phyloP scores from a whole-genome alignment of 2,113 vertebrate species.

The Regulus satrapa region DNA sequence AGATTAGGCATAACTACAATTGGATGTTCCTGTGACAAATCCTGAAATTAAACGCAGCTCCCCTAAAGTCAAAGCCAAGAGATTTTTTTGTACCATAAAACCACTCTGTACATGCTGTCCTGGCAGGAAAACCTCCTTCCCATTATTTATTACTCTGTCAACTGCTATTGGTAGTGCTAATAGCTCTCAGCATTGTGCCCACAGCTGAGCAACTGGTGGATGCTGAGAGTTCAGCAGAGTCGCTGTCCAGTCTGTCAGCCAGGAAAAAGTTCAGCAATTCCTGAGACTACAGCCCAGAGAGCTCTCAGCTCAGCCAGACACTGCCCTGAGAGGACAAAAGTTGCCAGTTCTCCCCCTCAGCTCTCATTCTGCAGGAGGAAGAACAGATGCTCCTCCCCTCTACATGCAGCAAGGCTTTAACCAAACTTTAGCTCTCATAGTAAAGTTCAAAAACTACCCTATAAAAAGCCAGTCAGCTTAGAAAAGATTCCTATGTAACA shows the following conservation, averaged over 20 bases:
- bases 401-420: neutral
- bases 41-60: conserved; percentile 5
- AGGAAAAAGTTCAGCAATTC: neutral
- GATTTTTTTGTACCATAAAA: neutral
- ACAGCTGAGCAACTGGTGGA: neutral
- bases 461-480: neutral
- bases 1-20: conserved; percentile 8
- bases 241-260: neutral
- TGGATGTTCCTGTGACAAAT: conserved; percentile 35
- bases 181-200: neutral
- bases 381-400: neutral
- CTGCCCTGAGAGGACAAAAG: neutral
- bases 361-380: neutral
- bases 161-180: neutral
- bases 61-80: neutral
- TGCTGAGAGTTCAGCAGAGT: neutral
- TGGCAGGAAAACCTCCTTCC: neutral
- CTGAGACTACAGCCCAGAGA: neutral
- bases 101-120: neutral
- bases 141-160: neutral
- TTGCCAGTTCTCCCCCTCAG: accelerated
- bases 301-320: neutral
- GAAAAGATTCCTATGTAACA: neutral
- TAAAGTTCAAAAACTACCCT: neutral
- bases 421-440: neutral